Evolutionary conservation across 2,113 vertebrate species (phyloP).

Genomic region (Phycodurus eques): DNA sequence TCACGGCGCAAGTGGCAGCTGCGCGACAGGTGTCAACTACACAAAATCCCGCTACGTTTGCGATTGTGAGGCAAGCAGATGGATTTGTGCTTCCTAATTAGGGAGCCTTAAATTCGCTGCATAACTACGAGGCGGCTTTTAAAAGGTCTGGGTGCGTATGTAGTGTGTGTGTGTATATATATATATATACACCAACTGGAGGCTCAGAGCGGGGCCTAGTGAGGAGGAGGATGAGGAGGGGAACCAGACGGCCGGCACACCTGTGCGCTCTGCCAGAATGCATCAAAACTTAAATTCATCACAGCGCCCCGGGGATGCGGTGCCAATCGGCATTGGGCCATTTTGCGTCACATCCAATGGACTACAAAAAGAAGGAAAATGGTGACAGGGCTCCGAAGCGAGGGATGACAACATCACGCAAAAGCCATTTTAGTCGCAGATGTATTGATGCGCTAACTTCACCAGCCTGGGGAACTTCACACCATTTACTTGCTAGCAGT

Average conservation of each 20-base stretch:
- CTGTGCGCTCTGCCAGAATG: constrained; percentile 6
- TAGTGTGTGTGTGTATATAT: neutral
- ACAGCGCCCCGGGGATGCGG: constrained; percentile 38
- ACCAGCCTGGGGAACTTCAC: too few relatives aligned
- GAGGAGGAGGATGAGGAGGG: neutral
- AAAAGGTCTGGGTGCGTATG: neutral
- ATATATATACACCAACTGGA: neutral
- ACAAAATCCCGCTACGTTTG: constrained; percentile 2
- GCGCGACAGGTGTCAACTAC: neutral
- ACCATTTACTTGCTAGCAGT: too few relatives aligned
- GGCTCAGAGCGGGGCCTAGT: neutral
- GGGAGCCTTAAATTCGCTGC: neutral
- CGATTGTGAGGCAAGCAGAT: neutral
- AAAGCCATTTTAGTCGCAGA: neutral
- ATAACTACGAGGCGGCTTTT: neutral
- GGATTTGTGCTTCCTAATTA: neutral
- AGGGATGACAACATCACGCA: neutral
- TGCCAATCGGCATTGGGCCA: constrained; percentile 55
- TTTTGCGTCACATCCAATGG: constrained; percentile 47
- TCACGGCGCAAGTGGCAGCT: neutral
- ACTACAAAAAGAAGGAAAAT: constrained; percentile 5
- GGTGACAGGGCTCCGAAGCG: neutral
- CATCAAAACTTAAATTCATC: constrained; percentile 27
- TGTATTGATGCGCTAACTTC: neutral
- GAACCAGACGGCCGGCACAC: constrained; percentile 7